phyloP scores from a whole-genome alignment of 2,797 vertebrate species.

The Pangasius mekongensis region DNA sequence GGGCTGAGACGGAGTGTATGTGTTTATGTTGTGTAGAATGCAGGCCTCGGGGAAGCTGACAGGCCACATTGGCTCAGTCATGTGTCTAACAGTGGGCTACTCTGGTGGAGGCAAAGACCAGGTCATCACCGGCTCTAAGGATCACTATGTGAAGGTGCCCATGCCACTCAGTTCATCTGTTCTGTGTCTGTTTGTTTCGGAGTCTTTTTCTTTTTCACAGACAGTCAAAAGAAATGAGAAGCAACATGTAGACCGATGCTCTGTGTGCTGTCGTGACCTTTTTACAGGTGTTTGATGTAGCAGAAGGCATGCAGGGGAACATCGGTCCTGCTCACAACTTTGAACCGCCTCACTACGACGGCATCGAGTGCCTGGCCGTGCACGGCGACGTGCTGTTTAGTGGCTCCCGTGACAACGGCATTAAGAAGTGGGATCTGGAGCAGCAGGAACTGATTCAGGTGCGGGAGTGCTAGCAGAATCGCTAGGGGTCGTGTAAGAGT shows the following conservation, averaged over 20 bases:
- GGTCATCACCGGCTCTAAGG: conserved; percentile 97
- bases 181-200: neutral
- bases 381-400: conserved; percentile 91
- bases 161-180: no score
- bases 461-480: neutral
- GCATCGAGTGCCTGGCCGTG: conserved; percentile 93
- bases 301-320: conserved; percentile 86
- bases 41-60: conserved; percentile 90
- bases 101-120: conserved; percentile 88
- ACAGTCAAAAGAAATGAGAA: neutral
- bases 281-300: conserved; percentile 88
- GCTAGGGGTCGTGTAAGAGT: neutral
- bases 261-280: neutral
- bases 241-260: neutral
- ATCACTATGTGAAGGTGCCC: conserved; percentile 94
- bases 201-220: no score
- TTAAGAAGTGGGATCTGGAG: conserved; percentile 97
- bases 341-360: conserved; percentile 96
- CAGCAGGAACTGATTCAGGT: conserved; percentile 96
- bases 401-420: conserved; percentile 94
- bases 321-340: conserved; percentile 93
- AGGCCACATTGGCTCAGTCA: conserved; percentile 94
- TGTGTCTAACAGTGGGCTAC: conserved; percentile 93
- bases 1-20: neutral
- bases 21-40: conserved; percentile 76